Evolutionary conservation across 2,797 vertebrate genomes (phyloP).

Genomic region (Pachyuromys duprasi): DNA sequence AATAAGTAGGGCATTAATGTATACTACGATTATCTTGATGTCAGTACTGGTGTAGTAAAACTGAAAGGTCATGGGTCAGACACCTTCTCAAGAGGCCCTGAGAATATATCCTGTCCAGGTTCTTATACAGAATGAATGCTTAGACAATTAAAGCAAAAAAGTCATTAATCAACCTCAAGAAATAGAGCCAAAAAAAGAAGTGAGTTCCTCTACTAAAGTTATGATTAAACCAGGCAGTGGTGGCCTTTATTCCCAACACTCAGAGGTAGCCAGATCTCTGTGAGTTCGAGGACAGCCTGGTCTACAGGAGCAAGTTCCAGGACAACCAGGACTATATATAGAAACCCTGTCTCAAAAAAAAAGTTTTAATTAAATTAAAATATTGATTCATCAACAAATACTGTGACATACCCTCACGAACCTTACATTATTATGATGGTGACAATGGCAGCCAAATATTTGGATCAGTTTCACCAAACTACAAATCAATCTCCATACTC

Average conservation of each 20-base stretch:
- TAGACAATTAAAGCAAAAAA: background rate
- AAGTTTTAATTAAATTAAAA: constrained; percentile 2
- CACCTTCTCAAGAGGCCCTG: too few species aligned
- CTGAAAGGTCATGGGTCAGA: too few species aligned
- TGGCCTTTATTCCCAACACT: background rate
- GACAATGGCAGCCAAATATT: background rate
- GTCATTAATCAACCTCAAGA: background rate
- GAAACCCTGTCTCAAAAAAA: background rate
- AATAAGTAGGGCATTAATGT: too few species aligned
- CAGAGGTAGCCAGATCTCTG: background rate
- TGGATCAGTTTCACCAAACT: constrained; percentile 3
- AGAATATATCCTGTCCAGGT: too few species aligned
- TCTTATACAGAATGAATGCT: background rate
- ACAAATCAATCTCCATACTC: background rate
- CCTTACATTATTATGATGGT: background rate
- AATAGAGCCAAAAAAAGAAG: background rate
- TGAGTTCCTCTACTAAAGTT: background rate
- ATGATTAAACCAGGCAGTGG: background rate
- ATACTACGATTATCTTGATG: too few species aligned
- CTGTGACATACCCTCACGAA: background rate
- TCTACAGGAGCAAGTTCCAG: background rate
- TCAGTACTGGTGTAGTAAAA: too few species aligned
- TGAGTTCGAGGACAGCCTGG: background rate
- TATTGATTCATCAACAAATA: constrained; percentile 17
- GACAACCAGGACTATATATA: background rate